Conservation (phyloP, 2,888 invertebrate species). For the Calephelis perditalis region DNA sequence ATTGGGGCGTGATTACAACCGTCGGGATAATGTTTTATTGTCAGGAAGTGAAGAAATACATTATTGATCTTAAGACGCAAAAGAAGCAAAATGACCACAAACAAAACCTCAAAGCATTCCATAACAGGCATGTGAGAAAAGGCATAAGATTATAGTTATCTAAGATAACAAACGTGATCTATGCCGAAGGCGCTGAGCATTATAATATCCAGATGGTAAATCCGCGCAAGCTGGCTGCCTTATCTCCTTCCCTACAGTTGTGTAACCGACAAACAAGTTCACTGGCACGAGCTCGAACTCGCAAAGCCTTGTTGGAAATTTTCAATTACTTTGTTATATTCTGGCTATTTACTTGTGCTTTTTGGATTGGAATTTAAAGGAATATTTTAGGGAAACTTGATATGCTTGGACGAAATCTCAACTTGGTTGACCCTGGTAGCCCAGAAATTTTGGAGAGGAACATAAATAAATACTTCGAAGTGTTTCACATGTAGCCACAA, state of each 20-base stretch:
- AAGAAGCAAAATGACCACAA: background rate
- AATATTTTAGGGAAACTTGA: no score
- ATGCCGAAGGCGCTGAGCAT: conserved; percentile 28
- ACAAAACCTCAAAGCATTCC: conserved; percentile 16
- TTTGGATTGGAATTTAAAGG: background rate
- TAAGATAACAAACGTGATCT: conserved; percentile 31
- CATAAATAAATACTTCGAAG: no score
- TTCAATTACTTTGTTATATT: conserved; percentile 12
- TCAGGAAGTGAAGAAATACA: no score
- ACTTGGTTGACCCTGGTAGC: no score
- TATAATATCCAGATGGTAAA: conserved; percentile 33
- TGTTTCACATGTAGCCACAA: no score
- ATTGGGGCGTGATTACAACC: no score
- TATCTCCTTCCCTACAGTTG: conserved; percentile 50
- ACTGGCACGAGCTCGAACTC: conserved; percentile 48
- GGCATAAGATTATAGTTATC: conserved; percentile 29
- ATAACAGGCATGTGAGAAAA: conserved; percentile 24
- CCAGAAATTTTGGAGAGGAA: no score
- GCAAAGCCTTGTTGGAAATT: conserved; percentile 28
- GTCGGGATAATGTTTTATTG: no score
- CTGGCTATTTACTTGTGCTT: background rate
- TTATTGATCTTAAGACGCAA: conserved; percentile 12
- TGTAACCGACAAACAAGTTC: conserved; percentile 51
- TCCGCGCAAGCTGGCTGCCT: conserved; percentile 34
- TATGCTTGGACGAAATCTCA: no score